Base-by-base conservation (phyloP, 1,140 invertebrate species). In the Bombus huntii region DNA sequence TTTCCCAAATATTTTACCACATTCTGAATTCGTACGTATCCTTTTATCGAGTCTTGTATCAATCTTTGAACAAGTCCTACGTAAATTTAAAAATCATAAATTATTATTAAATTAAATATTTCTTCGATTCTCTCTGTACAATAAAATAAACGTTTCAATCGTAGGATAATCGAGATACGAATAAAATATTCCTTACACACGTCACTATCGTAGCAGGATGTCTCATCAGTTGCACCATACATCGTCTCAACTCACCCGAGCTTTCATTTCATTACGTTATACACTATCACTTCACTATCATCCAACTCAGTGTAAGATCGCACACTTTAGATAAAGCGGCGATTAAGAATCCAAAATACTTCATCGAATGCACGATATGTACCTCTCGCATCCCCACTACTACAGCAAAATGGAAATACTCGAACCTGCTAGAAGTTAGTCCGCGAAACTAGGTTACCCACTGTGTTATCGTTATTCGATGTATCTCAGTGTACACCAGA, bases 381-480 rank as follows among this genome's bases (percentile, higher is more conserved):
- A 28, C 18, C 6, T 53, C 6, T 15, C 8, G 5, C 6, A n/a
- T n/a, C 39, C 39, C 70, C 39, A 42, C 39, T n/a, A 42, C 28
- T 4, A 5, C 44, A 22, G 2, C 70, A 15, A 42, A 72, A 72
- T 42, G 12, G 70, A n/a, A 42, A 70, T 70, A 70, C 68, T 70
- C 34, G 68, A 70, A 42, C 28, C 15, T 10, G 8, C 15, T 74
- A 62, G 59, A 73, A 44, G 34, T 31, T 72, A 28, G 31, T 78
- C 18, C 28, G 18, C 31, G 25, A 65, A 65, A 85, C 57, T 80
- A 65, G 77, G 76, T 68, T 83, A 68, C 42, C 25, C 81, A 22
- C 12, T 13, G 9, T 28, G 28, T 84, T 87, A 87, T 85, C 86
- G 59, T 44, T 39, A 10, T 62, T 3, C 59, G 53, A 53, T 81